Percentiles rank a stretch among this genome's conserved stretches.
Evolutionary conservation across 2,797 vertebrate species (phyloP).

Genomic region (Clarias platycephalus): DNA sequence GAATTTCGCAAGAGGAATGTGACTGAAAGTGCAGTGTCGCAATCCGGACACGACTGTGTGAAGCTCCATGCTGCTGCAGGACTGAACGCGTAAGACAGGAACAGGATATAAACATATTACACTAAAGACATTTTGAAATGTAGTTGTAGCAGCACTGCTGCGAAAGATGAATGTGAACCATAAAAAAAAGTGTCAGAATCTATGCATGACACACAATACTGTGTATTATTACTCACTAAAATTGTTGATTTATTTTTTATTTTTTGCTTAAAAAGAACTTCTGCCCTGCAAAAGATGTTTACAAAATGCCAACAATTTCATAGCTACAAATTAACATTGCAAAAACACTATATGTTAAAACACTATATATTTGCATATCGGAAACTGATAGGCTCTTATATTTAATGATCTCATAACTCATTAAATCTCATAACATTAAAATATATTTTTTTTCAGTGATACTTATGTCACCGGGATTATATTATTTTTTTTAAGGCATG

Average conservation of each 20-base stretch:
- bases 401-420: neutral
- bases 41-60: neutral
- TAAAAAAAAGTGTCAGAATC: neutral
- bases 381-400: neutral
- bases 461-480: neutral
- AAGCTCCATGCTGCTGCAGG: neutral
- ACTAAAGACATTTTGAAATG: neutral
- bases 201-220: neutral
- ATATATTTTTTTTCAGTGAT: neutral
- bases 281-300: neutral
- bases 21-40: slow-evolving; percentile 55
- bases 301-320: neutral
- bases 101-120: neutral
- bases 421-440: neutral
- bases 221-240: neutral
- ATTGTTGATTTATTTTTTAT: neutral
- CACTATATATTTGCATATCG: neutral
- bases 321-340: neutral
- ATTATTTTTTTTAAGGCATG: neutral
- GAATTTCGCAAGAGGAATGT: slow-evolving; percentile 62
- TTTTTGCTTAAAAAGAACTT: neutral
- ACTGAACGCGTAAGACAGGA: neutral
- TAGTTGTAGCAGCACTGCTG: too few relatives aligned
- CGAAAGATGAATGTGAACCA: neutral
- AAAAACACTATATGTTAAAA: neutral